Percentiles rank a stretch among this genome's conserved stretches.
These are phyloP conservation scores for Plecturocebus donacophilus DNA, from an alignment of 2,113 vertebrate species.

Conservation along the genomic window DNA sequence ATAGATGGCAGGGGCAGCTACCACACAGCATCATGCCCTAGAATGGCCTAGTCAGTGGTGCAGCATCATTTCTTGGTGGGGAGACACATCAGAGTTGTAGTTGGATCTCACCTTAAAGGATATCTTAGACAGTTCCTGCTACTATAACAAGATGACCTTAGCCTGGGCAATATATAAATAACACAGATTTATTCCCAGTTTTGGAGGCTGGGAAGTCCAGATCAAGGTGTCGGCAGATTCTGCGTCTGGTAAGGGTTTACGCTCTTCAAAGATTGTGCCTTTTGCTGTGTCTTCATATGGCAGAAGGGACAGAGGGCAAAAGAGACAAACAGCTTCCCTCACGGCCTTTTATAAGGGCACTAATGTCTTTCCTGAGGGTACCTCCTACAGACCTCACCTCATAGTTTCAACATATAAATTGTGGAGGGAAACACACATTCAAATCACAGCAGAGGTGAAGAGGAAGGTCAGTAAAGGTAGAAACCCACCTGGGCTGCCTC, in stretches of 20 bases:
- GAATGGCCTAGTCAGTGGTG: neutral
- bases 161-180: neutral
- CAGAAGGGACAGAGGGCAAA: neutral
- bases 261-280: neutral
- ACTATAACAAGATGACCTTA: neutral
- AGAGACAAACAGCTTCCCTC: neutral
- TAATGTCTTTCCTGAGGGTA: neutral
- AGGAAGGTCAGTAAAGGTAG: neutral
- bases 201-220: neutral
- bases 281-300: neutral
- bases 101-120: neutral
- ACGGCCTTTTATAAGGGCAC: neutral
- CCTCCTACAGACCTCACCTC: neutral
- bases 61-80: neutral
- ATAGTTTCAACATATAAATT: neutral
- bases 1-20: neutral
- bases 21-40: neutral
- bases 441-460: neutral
- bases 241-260: neutral
- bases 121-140: neutral
- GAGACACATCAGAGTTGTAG: neutral
- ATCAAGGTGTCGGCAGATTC: neutral
- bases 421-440: neutral
- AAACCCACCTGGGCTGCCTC: neutral
- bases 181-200: neutral